Conservation (phyloP, 2,113 vertebrate species). For the Muntiacus muntjak region DNA sequence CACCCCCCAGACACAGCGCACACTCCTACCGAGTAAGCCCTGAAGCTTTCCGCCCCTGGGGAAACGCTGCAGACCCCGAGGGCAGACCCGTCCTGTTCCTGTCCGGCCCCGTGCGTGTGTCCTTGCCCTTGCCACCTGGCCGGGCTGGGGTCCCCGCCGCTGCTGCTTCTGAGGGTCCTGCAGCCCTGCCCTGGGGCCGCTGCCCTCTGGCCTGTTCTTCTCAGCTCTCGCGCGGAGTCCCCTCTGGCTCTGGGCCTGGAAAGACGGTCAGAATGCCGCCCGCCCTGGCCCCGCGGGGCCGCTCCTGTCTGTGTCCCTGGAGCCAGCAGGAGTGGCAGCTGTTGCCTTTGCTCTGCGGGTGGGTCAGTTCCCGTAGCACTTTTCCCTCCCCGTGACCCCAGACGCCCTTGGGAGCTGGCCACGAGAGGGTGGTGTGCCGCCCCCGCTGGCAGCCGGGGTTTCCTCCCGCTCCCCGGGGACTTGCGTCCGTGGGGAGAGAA, state of each 20-base stretch:
- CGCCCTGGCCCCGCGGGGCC: not conserved
- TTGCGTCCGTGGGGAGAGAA: not conserved
- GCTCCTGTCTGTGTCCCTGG: not conserved
- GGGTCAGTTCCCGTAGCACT: slow-evolving; percentile 46
- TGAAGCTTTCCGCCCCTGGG: not conserved
- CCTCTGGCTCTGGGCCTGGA: not conserved
- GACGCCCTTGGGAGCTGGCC: not conserved
- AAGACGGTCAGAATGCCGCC: not conserved
- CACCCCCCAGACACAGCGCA: not conserved
- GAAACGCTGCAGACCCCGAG: not conserved
- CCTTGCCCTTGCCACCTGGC: not conserved
- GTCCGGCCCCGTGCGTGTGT: fast-evolving
- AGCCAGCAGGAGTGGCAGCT: slow-evolving; percentile 20
- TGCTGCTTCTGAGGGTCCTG: not conserved
- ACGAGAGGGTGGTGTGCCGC: fast-evolving
- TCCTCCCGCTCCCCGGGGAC: no score
- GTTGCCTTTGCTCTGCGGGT: slow-evolving; percentile 45
- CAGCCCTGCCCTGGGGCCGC: not conserved
- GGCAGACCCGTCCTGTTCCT: not conserved
- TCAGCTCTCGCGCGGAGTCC: not conserved
- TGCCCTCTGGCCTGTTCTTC: no score
- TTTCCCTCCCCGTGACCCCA: not conserved
- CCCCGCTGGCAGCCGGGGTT: fast-evolving
- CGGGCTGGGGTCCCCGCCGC: fast-evolving
- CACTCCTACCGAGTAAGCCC: not conserved